A percentile compares a stretch with the other conserved stretches of the same genome.
phyloP scores from a whole-genome alignment of 1,140 invertebrate species.

The Pachypeltis micranthus region DNA sequence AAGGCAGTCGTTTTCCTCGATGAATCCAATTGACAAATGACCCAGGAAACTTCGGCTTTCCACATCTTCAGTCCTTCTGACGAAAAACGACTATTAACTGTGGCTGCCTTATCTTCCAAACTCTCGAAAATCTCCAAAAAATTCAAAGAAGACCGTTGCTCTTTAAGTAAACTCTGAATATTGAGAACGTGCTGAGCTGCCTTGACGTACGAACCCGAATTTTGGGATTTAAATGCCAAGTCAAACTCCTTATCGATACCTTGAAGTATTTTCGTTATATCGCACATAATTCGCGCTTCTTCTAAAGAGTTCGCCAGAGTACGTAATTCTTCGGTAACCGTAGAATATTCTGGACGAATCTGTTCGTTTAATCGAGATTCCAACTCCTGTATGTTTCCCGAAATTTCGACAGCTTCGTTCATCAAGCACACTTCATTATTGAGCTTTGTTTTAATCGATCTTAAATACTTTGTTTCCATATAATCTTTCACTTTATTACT shows the following conservation, averaged over 20 bases:
- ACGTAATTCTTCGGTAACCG: conserved; percentile 14
- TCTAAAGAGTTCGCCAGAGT: background rate
- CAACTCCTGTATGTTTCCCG: conserved; percentile 2
- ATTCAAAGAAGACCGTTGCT: background rate
- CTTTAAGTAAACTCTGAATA: background rate
- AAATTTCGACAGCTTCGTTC: background rate
- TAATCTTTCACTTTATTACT: conserved; percentile 5
- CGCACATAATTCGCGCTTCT: conserved; percentile 1
- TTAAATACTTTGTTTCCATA: conserved; percentile 8
- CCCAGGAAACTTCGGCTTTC: conserved; percentile 12
- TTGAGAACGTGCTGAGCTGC: background rate
- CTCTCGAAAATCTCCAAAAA: conserved; percentile 14
- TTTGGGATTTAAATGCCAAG: background rate
- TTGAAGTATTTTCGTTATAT: conserved; percentile 3
- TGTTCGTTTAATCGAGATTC: conserved; percentile 11
- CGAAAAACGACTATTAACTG: background rate
- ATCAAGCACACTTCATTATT: background rate
- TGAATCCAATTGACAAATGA: background rate
- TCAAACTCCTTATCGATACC: conserved; percentile 16
- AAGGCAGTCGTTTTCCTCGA: conserved; percentile 3
- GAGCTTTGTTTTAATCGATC: too few species aligned
- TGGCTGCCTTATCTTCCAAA: background rate
- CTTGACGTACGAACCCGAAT: background rate
- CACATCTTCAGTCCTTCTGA: conserved; percentile 13
- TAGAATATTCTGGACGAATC: conserved; percentile 9